These are phyloP conservation scores for Halcyon badia DNA, from an alignment of 2,797 vertebrate genomes.

Conservation along the genomic window DNA sequence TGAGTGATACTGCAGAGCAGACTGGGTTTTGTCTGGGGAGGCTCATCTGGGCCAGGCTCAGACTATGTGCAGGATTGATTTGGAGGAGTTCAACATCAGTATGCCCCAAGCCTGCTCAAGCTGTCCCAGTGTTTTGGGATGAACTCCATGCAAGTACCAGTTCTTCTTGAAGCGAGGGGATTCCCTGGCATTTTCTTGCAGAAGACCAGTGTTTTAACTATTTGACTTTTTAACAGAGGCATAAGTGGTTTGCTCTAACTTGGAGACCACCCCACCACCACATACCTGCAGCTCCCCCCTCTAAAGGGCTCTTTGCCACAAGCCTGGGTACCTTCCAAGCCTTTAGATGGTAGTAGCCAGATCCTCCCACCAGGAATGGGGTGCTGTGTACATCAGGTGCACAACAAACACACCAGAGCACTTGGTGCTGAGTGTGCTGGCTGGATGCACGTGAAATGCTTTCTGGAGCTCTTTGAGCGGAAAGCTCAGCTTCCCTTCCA, in stretches of 20 bases:
- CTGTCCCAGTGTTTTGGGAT: not conserved
- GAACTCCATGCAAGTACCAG: fast-evolving
- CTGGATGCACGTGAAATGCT: not conserved
- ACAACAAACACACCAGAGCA: not conserved
- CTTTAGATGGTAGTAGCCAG: not conserved
- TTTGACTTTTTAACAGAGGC: not conserved
- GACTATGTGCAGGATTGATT: not conserved
- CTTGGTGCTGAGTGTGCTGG: fast-evolving
- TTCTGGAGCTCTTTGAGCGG: not conserved
- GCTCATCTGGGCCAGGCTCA: not conserved
- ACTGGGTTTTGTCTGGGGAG: not conserved
- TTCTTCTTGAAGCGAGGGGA: not conserved
- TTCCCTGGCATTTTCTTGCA: not conserved
- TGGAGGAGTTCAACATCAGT: not conserved
- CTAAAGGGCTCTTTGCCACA: not conserved
- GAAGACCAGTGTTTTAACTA: not conserved
- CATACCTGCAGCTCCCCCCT: not conserved
- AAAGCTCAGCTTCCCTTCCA: not conserved
- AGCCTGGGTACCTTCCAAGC: not conserved
- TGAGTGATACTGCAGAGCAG: not conserved
- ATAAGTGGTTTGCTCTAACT: not conserved
- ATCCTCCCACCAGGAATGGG: not conserved
- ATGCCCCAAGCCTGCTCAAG: not conserved
- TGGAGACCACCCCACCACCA: not conserved
- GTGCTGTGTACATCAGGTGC: not conserved